phyloP scores from a whole-genome alignment of 2,888 invertebrate species.

The Leptopilina drosophilae region DNA sequence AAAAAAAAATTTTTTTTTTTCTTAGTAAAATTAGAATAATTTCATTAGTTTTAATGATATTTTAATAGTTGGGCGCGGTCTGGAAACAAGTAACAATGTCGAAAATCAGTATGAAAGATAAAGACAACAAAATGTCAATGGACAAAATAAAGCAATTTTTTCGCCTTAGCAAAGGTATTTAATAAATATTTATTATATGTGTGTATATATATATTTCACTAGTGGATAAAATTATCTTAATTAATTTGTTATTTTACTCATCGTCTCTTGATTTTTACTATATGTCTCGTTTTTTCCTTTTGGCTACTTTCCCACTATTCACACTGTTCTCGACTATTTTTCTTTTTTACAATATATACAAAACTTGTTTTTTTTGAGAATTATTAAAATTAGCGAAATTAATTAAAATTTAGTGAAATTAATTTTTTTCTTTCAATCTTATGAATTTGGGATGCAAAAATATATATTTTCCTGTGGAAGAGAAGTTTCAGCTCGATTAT shows the following conservation, averaged over 20 bases:
- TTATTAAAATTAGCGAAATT: too few species aligned
- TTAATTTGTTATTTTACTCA: background rate
- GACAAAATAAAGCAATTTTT: constrained; percentile 88
- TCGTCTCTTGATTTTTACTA: background rate
- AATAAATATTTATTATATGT: constrained; percentile 49
- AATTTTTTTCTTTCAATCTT: too few species aligned
- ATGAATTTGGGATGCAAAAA: too few species aligned
- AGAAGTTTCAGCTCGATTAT: too few species aligned
- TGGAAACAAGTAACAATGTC: constrained; percentile 62
- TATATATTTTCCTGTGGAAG: too few species aligned
- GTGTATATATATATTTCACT: constrained; percentile 43
- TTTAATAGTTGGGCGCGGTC: constrained; percentile 51
- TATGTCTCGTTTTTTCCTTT: background rate
- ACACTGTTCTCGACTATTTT: too few species aligned
- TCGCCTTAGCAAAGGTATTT: constrained; percentile 80
- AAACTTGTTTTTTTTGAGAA: too few species aligned
- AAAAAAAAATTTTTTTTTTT: constrained; percentile 6
- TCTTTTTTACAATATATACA: too few species aligned
- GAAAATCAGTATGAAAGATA: constrained; percentile 83
- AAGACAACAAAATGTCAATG: constrained; percentile 83
- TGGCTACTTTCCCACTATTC: background rate
- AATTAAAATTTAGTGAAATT: too few species aligned
- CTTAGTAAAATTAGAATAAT: constrained; percentile 46
- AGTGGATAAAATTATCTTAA: constrained; percentile 43
- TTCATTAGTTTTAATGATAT: constrained; percentile 48